Base-by-base conservation (phyloP, 2,888 invertebrate species). In the Parascotia fuliginaria region DNA sequence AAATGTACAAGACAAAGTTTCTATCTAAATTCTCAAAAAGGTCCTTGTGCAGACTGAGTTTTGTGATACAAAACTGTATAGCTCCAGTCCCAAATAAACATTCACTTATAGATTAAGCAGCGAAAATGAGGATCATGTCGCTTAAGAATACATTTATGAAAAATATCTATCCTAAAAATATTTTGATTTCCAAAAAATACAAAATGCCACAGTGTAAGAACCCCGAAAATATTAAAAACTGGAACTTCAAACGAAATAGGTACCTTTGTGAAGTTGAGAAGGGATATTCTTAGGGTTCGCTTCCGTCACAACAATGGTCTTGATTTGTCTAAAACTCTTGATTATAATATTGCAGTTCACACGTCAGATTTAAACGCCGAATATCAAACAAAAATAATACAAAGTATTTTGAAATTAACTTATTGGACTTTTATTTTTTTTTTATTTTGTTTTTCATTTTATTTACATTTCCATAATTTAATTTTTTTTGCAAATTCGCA, bases 1-100 rank as follows among this genome's bases (percentile, higher is more conserved):
- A 68, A 66, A 73, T 63, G 65, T 58, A 61, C 58, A 63, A 59
- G 58, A 39, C 22, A 60, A 65, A 71, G 60, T 73, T 70, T 59
- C 52, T 51, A 51, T 60, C 42, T 55, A 63, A 77, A 77, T 70
- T 70, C 73, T 51, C 47, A 70, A 77, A 76, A 77, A 73, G 77
- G 77, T 62, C 44, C 42, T 36, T 31, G 28, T 55, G 57, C 42
- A 52, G 37, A 40, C 60, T 55, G 52, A 46, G 41, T 49, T 63
- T 60, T 60, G 51, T 52, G 59, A 58, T 58, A 61, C 55, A 65
- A 62, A 54, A 58, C 55, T 63, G 56, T 44, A 52, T 34, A 45
- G 55, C 55, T 54, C 56, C 55, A 36, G 42, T 65, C 68, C 62
- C 47, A 55, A 63, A 44, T 51, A 66, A 66, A 73, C 46, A 60